A percentile compares a stretch with the other conserved stretches of the same genome.
Conservation (phyloP, 2,113 vertebrate genomes). For the Nothoprocta perdicaria region DNA sequence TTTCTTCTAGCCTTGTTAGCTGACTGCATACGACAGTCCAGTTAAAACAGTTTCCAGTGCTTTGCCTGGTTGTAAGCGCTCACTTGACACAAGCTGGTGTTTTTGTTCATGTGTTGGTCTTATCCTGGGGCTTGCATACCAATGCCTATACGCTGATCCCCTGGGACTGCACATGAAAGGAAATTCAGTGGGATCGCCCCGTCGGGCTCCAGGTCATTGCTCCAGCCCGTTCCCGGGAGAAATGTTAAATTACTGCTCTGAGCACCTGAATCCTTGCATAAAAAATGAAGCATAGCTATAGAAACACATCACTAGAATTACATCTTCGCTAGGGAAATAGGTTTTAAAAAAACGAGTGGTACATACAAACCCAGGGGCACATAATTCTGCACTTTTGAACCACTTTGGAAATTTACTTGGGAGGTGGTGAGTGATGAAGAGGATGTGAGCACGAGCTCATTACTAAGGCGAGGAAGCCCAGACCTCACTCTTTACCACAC, state of each 20-base stretch:
- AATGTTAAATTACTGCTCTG: fast-evolving
- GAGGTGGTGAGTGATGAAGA: background rate
- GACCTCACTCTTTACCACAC: fast-evolving
- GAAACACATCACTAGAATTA: fast-evolving
- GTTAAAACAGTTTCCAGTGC: background rate
- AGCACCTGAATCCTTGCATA: fast-evolving
- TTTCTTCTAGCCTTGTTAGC: background rate
- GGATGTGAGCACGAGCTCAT: fast-evolving
- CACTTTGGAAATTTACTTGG: background rate
- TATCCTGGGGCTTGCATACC: background rate
- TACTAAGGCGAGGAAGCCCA: background rate
- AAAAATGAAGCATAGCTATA: fast-evolving
- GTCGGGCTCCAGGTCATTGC: fast-evolving
- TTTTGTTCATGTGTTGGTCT: too few species aligned
- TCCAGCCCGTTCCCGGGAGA: fast-evolving
- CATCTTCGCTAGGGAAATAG: fast-evolving
- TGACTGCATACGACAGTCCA: too few species aligned
- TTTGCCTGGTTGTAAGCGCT: background rate
- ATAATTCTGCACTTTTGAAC: fast-evolving
- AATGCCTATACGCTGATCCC: fast-evolving
- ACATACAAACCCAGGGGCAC: fast-evolving
- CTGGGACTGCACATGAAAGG: too few species aligned
- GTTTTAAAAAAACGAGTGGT: fast-evolving
- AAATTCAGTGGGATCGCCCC: fast-evolving
- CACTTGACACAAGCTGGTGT: too few species aligned